A percentile compares a stretch with the other conserved stretches of the same genome.
These are phyloP conservation scores for Melieria crassipennis DNA, from an alignment of 2,888 invertebrate species.

Conservation along the genomic window DNA sequence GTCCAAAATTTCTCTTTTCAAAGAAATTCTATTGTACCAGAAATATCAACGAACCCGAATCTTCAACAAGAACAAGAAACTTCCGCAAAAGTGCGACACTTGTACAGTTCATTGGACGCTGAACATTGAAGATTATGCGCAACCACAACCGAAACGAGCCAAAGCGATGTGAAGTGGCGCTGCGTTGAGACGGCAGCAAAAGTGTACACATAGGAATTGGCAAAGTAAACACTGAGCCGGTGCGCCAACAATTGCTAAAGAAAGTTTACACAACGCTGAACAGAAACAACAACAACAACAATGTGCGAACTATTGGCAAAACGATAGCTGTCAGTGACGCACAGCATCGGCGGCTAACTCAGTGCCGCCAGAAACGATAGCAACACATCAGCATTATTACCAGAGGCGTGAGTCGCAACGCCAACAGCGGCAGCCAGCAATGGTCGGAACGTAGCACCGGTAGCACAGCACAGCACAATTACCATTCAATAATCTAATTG, in stretches of 20 bases:
- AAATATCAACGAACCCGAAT: no score
- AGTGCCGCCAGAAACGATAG: not conserved
- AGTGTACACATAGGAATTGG: no score
- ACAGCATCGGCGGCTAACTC: not conserved
- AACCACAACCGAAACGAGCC: no score
- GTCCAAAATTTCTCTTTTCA: constrained; percentile 35
- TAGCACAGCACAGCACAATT: constrained; percentile 9
- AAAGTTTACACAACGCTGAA: not conserved
- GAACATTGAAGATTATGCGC: not conserved
- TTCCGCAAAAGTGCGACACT: not conserved
- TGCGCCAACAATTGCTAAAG: constrained; percentile 1
- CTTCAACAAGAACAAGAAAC: no score
- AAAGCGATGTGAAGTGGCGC: no score
- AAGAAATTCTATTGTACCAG: constrained; percentile 27
- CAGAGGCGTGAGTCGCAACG: not conserved
- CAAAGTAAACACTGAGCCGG: not conserved
- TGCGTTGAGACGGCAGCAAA: no score
- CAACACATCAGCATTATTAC: constrained; percentile 5
- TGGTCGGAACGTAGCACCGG: not conserved
- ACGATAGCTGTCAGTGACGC: no score
- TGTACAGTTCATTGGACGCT: constrained; percentile 14
- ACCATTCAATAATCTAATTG: constrained; percentile 35
- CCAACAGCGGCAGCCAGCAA: not conserved
- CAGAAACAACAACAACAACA: not conserved
- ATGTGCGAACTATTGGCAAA: not conserved